A percentile compares a stretch with the other conserved stretches of the same genome.
Conservation (phyloP, 2,113 vertebrate species). For the Platysteira castanea region DNA sequence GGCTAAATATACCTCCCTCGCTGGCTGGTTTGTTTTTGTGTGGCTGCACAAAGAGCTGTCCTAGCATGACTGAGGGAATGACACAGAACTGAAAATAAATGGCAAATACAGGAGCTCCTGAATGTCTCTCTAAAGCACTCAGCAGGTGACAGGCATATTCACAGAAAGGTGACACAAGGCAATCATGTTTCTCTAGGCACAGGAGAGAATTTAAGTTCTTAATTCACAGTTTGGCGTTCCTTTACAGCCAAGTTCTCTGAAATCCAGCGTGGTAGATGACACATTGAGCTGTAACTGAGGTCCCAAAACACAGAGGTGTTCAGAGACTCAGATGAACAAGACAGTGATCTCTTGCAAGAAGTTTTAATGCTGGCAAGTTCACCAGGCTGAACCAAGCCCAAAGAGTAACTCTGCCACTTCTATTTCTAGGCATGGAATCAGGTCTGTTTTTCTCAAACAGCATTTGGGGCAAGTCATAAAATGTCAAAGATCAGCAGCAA, state of each 20-base stretch:
- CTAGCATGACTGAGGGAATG: neutral
- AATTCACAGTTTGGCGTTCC: neutral
- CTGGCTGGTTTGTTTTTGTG: neutral
- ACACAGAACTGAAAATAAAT: neutral
- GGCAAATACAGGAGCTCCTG: neutral
- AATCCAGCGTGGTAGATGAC: neutral
- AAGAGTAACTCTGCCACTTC: neutral
- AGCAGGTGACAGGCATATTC: neutral
- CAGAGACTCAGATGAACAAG: neutral
- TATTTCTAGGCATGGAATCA: neutral
- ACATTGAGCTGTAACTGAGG: neutral
- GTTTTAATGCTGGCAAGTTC: neutral
- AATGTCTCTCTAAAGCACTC: neutral
- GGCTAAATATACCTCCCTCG: neutral
- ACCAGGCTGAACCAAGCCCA: neutral
- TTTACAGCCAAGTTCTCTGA: neutral
- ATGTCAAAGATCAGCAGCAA: neutral
- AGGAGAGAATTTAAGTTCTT: neutral
- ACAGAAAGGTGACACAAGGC: rapidly evolving
- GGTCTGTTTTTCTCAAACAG: neutral
- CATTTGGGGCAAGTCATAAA: neutral
- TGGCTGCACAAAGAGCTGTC: neutral
- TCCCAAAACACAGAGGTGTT: neutral
- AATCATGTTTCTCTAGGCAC: neutral
- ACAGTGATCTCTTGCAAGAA: neutral